A percentile compares a stretch with the other conserved stretches of the same genome.
Conservation (phyloP, 2,888 invertebrate species). For the Archips crataeganus region DNA sequence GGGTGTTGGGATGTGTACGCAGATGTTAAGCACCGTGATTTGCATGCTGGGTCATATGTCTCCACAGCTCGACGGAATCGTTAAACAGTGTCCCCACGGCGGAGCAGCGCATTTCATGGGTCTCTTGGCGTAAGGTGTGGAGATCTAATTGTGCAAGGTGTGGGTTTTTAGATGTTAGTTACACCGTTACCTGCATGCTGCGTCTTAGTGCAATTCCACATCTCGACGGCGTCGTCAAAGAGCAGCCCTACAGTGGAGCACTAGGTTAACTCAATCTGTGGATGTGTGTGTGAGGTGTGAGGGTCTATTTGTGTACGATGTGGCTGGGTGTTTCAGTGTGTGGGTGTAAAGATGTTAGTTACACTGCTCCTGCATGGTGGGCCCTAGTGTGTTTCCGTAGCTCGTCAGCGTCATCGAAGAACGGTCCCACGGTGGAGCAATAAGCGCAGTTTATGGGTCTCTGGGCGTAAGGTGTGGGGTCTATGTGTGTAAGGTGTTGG, state of each 20-base stretch:
- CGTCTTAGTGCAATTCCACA: constrained; percentile 58
- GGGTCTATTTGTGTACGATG: too few relatives aligned
- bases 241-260: constrained; percentile 54
- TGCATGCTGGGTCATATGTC: too few relatives aligned
- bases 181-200: constrained; percentile 48
- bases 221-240: constrained; percentile 58
- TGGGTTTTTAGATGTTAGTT: too few relatives aligned
- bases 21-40: too few relatives aligned
- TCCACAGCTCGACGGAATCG: too few relatives aligned
- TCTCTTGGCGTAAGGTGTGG: too few relatives aligned
- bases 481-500: too few relatives aligned
- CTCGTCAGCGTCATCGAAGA: constrained; percentile 58
- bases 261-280: constrained; percentile 59
- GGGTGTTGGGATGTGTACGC: background rate
- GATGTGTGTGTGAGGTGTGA: background rate
- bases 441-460: constrained; percentile 70
- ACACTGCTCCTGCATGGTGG: constrained; percentile 48
- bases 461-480: too few relatives aligned
- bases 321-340: too few relatives aligned
- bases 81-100: too few relatives aligned
- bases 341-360: background rate
- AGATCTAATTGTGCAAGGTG: too few relatives aligned
- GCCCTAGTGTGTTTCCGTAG: constrained; percentile 59
- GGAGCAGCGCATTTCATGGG: too few relatives aligned
- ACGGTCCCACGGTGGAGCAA: constrained; percentile 54